Evolutionary conservation across 2,797 vertebrate genomes (phyloP).

Genomic region (Bovichtus variegatus): DNA sequence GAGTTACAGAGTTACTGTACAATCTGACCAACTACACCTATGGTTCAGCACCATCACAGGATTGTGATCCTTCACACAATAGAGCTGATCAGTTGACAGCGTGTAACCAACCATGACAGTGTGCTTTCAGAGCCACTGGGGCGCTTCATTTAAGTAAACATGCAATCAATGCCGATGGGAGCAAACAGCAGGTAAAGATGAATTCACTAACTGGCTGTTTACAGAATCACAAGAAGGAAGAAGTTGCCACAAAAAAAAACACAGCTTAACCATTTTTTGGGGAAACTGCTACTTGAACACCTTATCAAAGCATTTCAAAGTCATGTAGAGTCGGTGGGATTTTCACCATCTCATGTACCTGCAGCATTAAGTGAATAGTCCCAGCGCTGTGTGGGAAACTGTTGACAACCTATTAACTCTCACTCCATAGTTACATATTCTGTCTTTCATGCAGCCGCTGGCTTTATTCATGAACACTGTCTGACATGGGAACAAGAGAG

Average conservation of each 20-base stretch:
- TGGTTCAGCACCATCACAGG: slow-evolving; percentile 28
- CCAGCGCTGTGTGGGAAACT: slow-evolving; percentile 11
- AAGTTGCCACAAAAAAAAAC: background rate
- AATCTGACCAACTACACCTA: slow-evolving; percentile 36
- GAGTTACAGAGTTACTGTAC: slow-evolving; percentile 26
- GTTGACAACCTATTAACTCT: slow-evolving; percentile 45
- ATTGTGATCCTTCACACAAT: slow-evolving; percentile 60
- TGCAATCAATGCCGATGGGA: slow-evolving; percentile 71
- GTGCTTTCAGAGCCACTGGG: slow-evolving; percentile 71
- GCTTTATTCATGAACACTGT: slow-evolving; percentile 44
- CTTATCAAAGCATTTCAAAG: slow-evolving; percentile 29
- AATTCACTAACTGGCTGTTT: slow-evolving; percentile 40
- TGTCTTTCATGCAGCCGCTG: slow-evolving; percentile 39
- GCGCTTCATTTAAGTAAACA: slow-evolving; percentile 76
- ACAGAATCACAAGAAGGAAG: slow-evolving; percentile 12
- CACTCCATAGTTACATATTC: slow-evolving; percentile 32
- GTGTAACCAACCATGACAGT: slow-evolving; percentile 73
- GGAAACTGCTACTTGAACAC: background rate
- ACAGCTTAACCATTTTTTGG: background rate
- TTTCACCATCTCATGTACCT: slow-evolving; percentile 6
- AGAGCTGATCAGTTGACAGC: slow-evolving; percentile 67
- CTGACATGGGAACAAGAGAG: slow-evolving; percentile 55
- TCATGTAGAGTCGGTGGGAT: slow-evolving; percentile 15
- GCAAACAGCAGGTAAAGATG: slow-evolving; percentile 55
- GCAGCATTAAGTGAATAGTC: slow-evolving; percentile 12